Percentiles rank a stretch among this genome's conserved stretches.
Conservation (phyloP, 2,888 invertebrate species). For the Scelioninae gen. 1 region DNA sequence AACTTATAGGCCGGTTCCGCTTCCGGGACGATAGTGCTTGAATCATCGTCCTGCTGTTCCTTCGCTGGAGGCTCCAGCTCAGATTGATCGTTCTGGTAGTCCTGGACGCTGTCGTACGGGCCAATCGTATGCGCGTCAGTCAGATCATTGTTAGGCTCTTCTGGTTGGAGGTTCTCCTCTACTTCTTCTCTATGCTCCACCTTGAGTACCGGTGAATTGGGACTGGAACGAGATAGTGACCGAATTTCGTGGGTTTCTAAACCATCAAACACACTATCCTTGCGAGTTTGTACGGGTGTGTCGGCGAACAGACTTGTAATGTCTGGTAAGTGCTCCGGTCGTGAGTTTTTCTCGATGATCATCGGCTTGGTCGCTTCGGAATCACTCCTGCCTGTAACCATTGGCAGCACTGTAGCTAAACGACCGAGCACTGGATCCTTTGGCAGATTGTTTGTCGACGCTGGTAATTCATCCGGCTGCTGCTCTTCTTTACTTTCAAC, state of each 20-base stretch:
- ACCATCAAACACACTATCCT: conserved; percentile 80
- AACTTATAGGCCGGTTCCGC: conserved; percentile 83
- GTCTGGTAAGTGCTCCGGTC: conserved; percentile 86
- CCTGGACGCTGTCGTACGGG: conserved; percentile 87
- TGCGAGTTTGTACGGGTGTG: conserved; percentile 81
- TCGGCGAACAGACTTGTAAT: conserved; percentile 87
- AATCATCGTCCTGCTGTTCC: conserved; percentile 81
- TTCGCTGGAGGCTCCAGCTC: conserved; percentile 79
- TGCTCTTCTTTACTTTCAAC: conserved; percentile 7
- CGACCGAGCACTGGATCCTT: conserved; percentile 74
- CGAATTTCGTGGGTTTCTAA: conserved; percentile 81
- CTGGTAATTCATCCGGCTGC: conserved; percentile 30
- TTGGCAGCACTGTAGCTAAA: conserved; percentile 71
- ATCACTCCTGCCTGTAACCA: conserved; percentile 49
- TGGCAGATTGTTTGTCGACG: conserved; percentile 27
- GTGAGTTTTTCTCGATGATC: conserved; percentile 70
- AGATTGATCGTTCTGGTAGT: conserved; percentile 84
- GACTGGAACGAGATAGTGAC: conserved; percentile 72
- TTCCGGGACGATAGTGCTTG: conserved; percentile 82
- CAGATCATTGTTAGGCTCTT: conserved; percentile 77
- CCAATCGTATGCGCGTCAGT: conserved; percentile 86
- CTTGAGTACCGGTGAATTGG: conserved; percentile 71
- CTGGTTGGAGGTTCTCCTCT: conserved; percentile 73
- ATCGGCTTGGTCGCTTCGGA: conserved; percentile 67
- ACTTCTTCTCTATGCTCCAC: conserved; percentile 76